Conservation (phyloP, 2,797 vertebrate species). For the Pangasius larnaudii region DNA sequence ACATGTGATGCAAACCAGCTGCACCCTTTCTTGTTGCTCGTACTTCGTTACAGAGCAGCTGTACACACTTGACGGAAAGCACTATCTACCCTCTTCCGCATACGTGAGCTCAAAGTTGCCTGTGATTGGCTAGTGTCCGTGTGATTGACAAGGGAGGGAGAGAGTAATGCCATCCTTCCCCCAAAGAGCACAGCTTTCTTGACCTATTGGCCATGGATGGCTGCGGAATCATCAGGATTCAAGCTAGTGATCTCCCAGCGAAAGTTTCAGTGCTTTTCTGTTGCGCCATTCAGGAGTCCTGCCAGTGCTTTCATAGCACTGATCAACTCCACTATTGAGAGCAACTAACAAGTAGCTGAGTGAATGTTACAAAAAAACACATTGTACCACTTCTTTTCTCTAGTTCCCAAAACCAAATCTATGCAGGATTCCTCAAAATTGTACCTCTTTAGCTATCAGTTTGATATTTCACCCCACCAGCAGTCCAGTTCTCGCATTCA, state of each 20-base stretch:
- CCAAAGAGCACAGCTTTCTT: background rate
- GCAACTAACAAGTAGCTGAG: background rate
- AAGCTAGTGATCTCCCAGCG: background rate
- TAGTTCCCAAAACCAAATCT: background rate
- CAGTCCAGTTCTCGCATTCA: background rate
- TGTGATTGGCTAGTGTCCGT: background rate
- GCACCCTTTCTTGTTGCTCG: background rate
- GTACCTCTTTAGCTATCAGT: slow-evolving; percentile 1
- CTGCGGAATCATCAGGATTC: background rate
- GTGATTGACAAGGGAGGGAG: background rate
- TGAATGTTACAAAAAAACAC: background rate
- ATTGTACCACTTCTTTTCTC: background rate
- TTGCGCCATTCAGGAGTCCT: too few species aligned
- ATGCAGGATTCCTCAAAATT: background rate
- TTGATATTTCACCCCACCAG: slow-evolving; percentile 9
- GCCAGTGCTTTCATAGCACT: background rate
- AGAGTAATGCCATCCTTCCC: background rate
- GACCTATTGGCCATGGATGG: background rate
- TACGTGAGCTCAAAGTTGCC: background rate
- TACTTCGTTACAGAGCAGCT: background rate
- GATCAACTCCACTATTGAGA: background rate
- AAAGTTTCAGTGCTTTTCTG: background rate
- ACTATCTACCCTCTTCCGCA: background rate
- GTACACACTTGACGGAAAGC: background rate
- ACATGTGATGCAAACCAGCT: background rate